Conservation (phyloP, 2,113 vertebrate genomes). For the Chinchilla lanigera region DNA sequence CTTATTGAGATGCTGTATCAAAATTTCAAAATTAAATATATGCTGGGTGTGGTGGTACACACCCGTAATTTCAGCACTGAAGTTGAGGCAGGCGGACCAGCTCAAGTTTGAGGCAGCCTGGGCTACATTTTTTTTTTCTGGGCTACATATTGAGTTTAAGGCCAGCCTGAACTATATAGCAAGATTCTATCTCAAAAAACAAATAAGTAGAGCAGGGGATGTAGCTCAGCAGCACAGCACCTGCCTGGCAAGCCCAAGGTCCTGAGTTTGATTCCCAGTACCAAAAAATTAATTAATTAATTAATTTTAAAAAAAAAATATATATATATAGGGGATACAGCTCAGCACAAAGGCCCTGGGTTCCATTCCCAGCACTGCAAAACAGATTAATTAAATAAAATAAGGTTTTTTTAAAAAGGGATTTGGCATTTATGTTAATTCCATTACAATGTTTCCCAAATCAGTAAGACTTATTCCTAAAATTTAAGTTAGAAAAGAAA, state of each 20-base stretch:
- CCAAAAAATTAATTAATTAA: background rate
- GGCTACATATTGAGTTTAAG: background rate
- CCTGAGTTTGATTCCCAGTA: too few relatives aligned
- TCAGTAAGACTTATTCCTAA: background rate
- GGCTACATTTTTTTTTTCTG: background rate
- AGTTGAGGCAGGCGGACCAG: background rate
- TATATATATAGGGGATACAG: background rate
- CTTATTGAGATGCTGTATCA: background rate
- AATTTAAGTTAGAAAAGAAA: slow-evolving; percentile 45
- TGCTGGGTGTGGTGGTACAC: background rate
- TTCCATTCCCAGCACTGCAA: background rate
- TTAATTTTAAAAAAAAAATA: too few relatives aligned
- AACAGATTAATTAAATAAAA: background rate
- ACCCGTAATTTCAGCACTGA: background rate
- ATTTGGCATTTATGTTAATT: slow-evolving; percentile 24
- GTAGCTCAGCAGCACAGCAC: too few relatives aligned
- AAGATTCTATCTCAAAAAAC: background rate
- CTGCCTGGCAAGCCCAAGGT: too few relatives aligned
- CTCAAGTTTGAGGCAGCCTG: background rate
- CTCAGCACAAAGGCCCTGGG: background rate
- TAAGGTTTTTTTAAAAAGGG: background rate
- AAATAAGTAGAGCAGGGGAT: background rate
- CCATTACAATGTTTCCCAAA: background rate
- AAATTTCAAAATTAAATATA: background rate
- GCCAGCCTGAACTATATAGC: background rate